A percentile compares a stretch with the other conserved stretches of the same genome.
These are phyloP conservation scores for Saccopteryx leptura DNA, from an alignment of 2,113 vertebrate species.

Conservation along the genomic window DNA sequence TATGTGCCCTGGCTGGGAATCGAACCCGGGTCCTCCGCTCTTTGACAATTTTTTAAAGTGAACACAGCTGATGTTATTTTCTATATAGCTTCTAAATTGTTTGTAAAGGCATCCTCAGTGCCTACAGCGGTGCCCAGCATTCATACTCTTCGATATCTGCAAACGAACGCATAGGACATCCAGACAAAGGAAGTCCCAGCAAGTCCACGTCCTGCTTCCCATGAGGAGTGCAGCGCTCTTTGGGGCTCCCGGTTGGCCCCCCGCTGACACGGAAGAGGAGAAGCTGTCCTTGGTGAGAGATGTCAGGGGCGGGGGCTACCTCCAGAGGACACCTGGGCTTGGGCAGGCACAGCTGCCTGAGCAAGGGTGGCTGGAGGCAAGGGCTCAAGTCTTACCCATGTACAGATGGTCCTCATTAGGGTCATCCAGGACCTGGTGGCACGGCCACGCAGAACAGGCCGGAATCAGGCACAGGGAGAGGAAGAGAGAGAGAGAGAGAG, in stretches of 20 bases:
- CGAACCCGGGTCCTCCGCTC: too few relatives aligned
- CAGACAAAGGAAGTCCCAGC: neutral
- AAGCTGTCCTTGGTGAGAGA: neutral
- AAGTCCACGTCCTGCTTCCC: neutral
- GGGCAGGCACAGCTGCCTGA: fast-evolving
- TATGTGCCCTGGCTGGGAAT: too few relatives aligned
- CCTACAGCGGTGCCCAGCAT: neutral
- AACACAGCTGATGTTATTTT: neutral
- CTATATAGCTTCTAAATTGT: neutral
- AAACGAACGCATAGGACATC: neutral
- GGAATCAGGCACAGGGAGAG: neutral
- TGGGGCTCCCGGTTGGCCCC: neutral
- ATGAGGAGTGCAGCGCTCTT: neutral
- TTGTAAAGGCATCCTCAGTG: neutral
- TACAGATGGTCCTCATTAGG: constrained; percentile 98
- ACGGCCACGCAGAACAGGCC: constrained; percentile 66
- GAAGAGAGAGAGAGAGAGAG: neutral
- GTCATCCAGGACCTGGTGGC: constrained; percentile 96
- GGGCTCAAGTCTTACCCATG: constrained; percentile 93
- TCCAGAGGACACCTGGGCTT: neutral
- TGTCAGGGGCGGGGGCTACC: too few relatives aligned
- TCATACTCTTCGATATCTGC: too few relatives aligned
- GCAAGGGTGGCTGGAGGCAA: neutral
- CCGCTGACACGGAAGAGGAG: neutral
- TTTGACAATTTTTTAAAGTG: neutral